phyloP scores from a whole-genome alignment of 1,140 invertebrate genomes.

The Micrasema longulum region DNA sequence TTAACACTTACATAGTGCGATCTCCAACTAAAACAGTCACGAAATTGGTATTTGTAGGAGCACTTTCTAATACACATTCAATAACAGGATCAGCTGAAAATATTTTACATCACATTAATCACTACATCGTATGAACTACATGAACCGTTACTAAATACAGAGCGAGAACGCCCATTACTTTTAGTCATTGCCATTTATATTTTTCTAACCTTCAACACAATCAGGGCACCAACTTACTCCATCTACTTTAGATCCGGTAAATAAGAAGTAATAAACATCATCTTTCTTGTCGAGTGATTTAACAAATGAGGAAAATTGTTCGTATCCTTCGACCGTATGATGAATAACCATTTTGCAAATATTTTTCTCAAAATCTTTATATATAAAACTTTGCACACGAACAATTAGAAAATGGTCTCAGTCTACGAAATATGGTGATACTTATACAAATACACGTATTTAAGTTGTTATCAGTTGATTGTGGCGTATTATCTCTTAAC shows the following conservation, averaged over 20 bases:
- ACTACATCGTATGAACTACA: not conserved
- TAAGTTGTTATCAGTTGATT: no score
- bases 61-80: slow-evolving; percentile 69
- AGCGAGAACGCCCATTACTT: no score
- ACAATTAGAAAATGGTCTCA: no score
- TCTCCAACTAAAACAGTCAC: slow-evolving; percentile 79
- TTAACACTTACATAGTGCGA: slow-evolving; percentile 68
- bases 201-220: slow-evolving; percentile 72
- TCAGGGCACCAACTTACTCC: slow-evolving; percentile 82
- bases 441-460: no score
- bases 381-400: no score
- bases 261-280: slow-evolving; percentile 71
- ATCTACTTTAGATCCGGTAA: slow-evolving; percentile 74
- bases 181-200: not conserved
- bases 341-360: slow-evolving; percentile 45
- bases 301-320: slow-evolving; percentile 46
- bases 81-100: slow-evolving; percentile 71
- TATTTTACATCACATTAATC: slow-evolving; percentile 40
- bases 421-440: no score
- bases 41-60: slow-evolving; percentile 71
- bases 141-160: not conserved
- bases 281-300: slow-evolving; percentile 44
- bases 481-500: no score
- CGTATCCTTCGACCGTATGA: slow-evolving; percentile 45
- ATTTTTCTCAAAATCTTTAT: not conserved